Base-by-base conservation (phyloP, 2,797 vertebrate species). In the Pyrocephalus nanus region DNA sequence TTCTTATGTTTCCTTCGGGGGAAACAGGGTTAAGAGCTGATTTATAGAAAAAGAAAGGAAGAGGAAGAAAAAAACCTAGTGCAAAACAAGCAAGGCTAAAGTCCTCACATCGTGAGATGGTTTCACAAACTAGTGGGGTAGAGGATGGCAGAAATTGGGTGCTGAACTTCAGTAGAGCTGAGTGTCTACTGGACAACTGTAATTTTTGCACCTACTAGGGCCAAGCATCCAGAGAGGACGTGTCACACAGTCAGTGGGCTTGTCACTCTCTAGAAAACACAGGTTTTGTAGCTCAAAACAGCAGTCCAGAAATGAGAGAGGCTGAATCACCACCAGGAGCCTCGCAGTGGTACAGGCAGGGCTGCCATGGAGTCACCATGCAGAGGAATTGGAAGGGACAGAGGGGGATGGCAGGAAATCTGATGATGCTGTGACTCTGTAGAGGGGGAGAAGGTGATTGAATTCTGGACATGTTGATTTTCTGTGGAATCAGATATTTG, bases 1-100 rank as follows among this genome's bases (percentile, higher is more conserved):
- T 91, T 78, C 58, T 78, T 40, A 9, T 51, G 17, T 78, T 94
- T 88, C 58, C 69, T 86, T 86, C 30, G 66, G 72, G 86, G 48
- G 70, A 61, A 82, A 50, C 0, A 1, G n/a, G 32, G 38, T 69
- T 95, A 57, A 75, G 75, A 90, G 32, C 32, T 36, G 86, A 73
- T 43, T 66, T 86, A 75, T 54, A 66, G 17, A 66, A 55, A 74
- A 90, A 72, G 15, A 70, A 69, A 91, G 22, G 18, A 72, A 75
- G 38, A 76, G 8, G 40, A 36, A 79, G 32, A 15, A 45, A 61
- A 75, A 71, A 71, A 23, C 25, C 36, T 32, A 81, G 55, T 36
- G 71, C 53, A 93, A 66, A 93, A 80, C 43, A 45, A 92, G 79
- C 18, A 70, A 75, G 19, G 76, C 65, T 18, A 1, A 78, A 84